Conservation (phyloP, 2,113 vertebrate genomes). For the Cairina moschata region DNA sequence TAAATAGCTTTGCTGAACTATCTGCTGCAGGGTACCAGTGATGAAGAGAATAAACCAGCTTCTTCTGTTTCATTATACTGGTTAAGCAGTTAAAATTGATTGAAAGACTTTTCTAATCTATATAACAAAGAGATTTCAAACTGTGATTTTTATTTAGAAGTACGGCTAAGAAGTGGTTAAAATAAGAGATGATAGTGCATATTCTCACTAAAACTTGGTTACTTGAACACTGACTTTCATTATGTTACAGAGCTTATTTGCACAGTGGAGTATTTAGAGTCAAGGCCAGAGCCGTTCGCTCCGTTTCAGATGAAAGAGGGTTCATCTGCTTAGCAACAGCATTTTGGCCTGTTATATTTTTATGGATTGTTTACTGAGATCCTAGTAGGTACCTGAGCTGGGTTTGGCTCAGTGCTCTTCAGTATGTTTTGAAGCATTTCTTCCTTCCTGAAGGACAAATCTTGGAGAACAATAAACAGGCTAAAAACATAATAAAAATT, state of each 20-base stretch:
- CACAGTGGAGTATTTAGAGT: neutral
- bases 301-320: neutral
- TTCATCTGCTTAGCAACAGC: conserved; percentile 4
- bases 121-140: neutral
- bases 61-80: neutral
- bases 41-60: conserved; percentile 20
- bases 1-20: neutral
- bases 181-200: neutral
- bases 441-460: neutral
- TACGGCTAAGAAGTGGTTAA: neutral
- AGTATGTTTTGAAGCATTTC: neutral
- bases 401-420: neutral
- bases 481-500: neutral
- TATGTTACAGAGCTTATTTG: neutral
- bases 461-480: neutral
- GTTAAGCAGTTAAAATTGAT: neutral
- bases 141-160: neutral
- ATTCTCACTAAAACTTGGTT: neutral
- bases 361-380: neutral
- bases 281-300: neutral
- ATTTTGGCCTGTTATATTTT: neutral
- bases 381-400: neutral
- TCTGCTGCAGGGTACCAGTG: conserved; percentile 1
- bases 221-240: neutral
- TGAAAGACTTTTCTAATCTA: neutral